Evolutionary conservation across 2,113 vertebrate genomes (phyloP).

Genomic region (Marmota monax): DNA sequence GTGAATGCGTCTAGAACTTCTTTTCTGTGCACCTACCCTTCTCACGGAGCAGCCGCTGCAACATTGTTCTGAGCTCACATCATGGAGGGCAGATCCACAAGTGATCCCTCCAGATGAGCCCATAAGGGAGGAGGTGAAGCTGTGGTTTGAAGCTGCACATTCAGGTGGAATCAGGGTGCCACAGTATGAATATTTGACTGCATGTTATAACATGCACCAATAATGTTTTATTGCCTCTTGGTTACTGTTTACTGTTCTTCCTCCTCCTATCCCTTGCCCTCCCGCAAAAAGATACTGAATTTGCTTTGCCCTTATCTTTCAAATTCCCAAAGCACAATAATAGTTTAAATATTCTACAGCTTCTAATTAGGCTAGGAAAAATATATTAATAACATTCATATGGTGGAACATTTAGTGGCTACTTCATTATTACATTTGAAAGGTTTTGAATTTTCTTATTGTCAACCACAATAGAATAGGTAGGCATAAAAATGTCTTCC

Average conservation of each 20-base stretch:
- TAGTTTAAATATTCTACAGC: neutral
- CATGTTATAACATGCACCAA: neutral
- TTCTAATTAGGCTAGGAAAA: neutral
- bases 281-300: neutral
- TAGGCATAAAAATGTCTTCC: neutral
- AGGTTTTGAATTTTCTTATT: slow-evolving; percentile 15
- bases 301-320: neutral
- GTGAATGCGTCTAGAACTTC: neutral
- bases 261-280: rapidly evolving
- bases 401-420: neutral
- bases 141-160: neutral
- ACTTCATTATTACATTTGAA: neutral
- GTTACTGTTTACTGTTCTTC: neutral
- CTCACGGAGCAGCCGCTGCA: neutral
- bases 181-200: neutral
- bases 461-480: neutral
- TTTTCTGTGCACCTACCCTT: neutral
- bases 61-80: neutral
- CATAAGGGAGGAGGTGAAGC: neutral
- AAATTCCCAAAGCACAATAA: neutral
- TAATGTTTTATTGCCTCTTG: neutral
- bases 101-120: neutral
- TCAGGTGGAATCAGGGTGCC: neutral
- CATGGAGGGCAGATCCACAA: neutral
- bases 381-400: neutral